Conservation (phyloP, 2,113 vertebrate species). For the Leptodactylus fuscus region DNA sequence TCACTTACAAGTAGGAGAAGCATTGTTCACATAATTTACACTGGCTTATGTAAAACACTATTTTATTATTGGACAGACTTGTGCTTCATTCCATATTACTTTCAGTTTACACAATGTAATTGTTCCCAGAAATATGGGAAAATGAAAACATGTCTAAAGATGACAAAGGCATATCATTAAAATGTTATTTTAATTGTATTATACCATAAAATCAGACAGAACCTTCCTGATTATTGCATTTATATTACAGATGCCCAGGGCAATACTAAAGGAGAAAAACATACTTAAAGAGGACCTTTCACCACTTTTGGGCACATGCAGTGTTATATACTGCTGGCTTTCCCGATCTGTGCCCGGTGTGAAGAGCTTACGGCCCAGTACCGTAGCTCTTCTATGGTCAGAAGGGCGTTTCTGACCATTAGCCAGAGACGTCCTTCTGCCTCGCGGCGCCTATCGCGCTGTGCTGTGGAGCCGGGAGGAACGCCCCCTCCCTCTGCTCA, state of each 20-base stretch:
- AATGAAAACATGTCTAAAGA: constrained; percentile 20
- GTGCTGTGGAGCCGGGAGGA: too few relatives aligned
- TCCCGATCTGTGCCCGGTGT: too few relatives aligned
- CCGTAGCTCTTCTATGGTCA: too few relatives aligned
- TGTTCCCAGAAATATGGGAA: constrained; percentile 24
- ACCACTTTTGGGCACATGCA: too few relatives aligned
- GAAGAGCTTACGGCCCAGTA: too few relatives aligned
- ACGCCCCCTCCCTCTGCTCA: too few relatives aligned
- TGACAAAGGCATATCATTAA: constrained; percentile 33
- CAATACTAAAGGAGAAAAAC: background rate
- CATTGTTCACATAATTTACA: constrained; percentile 3
- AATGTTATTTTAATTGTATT: constrained; percentile 27
- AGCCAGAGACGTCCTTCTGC: too few relatives aligned
- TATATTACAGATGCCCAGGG: background rate
- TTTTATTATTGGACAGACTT: constrained; percentile 25
- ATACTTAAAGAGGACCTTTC: too few relatives aligned
- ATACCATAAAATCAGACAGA: constrained; percentile 33
- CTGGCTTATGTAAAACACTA: constrained; percentile 1
- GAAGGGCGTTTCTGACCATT: too few relatives aligned
- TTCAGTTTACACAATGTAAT: constrained; percentile 46
- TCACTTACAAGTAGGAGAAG: background rate
- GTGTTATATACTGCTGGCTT: too few relatives aligned
- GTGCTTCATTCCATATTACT: constrained; percentile 4
- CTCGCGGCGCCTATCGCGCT: too few relatives aligned
- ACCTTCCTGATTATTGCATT: background rate